Conservation (phyloP, 2,113 vertebrate species). For the Python bivittatus region DNA sequence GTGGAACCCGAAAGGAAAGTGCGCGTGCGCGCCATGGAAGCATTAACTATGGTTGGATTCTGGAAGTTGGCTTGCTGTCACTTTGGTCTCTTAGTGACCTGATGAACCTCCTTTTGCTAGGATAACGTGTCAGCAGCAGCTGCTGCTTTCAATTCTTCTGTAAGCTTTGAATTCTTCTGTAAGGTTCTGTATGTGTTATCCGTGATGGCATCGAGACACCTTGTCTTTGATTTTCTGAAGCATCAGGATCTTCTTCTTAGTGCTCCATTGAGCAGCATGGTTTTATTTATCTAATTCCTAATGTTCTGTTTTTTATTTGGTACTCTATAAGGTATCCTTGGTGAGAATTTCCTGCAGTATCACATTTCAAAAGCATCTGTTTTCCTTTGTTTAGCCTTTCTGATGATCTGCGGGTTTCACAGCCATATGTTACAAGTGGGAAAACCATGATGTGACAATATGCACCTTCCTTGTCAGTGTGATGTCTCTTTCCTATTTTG, state of each 20-base stretch:
- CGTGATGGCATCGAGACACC: background rate
- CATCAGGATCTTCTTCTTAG: background rate
- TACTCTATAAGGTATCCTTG: background rate
- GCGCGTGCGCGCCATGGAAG: background rate
- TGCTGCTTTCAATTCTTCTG: background rate
- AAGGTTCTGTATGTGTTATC: too few relatives aligned
- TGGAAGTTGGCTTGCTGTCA: too few relatives aligned
- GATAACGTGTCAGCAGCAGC: background rate
- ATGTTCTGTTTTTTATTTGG: background rate
- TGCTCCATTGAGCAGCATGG: background rate
- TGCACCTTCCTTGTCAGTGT: background rate
- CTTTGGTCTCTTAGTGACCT: background rate
- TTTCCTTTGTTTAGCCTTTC: background rate
- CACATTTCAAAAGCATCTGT: background rate
- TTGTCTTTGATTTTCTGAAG: background rate
- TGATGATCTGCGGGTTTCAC: background rate
- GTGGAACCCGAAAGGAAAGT: background rate
- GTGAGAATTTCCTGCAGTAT: background rate
- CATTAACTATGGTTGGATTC: background rate
- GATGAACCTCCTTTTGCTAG: background rate
- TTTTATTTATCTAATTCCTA: background rate
- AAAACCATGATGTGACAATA: background rate
- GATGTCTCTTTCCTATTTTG: background rate
- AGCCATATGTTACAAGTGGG: background rate
- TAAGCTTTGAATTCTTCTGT: background rate